Evolutionary conservation across 2,888 invertebrate species (phyloP).

Genomic region (Tachina lurida): DNA sequence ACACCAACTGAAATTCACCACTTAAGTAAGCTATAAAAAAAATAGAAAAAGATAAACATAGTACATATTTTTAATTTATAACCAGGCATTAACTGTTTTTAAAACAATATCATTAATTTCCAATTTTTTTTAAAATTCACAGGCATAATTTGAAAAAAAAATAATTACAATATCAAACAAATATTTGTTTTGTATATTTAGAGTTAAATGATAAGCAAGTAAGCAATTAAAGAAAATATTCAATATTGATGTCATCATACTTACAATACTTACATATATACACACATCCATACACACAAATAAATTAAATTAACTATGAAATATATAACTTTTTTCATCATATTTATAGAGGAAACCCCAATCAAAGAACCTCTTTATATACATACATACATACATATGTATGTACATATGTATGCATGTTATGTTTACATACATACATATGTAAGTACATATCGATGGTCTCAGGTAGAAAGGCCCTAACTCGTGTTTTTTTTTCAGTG

Average conservation of each 20-base stretch:
- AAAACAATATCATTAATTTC: too few relatives aligned
- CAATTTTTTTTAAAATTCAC: too few relatives aligned
- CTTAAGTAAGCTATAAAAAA: constrained; percentile 6
- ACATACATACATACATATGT: neutral
- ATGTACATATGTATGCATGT: neutral
- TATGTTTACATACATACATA: too few relatives aligned
- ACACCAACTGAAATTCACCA: neutral
- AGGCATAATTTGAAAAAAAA: neutral
- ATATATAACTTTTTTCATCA: constrained; percentile 23
- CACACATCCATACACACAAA: neutral
- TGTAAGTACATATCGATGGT: too few relatives aligned
- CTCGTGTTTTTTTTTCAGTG: too few relatives aligned
- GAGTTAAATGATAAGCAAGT: neutral
- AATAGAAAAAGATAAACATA: constrained; percentile 21
- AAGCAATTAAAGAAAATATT: constrained; percentile 39
- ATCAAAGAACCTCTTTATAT: constrained; percentile 22
- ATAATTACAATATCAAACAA: neutral
- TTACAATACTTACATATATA: constrained; percentile 43
- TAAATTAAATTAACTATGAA: constrained; percentile 27
- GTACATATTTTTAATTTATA: neutral
- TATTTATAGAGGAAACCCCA: constrained; percentile 4
- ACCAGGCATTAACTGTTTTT: too few relatives aligned
- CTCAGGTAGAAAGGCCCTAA: too few relatives aligned
- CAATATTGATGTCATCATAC: constrained; percentile 68
- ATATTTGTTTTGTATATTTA: neutral